Percentiles rank a stretch among this genome's conserved stretches.
These are phyloP conservation scores for Manis pentadactyla DNA, from an alignment of 2,797 vertebrate species.

Conservation along the genomic window DNA sequence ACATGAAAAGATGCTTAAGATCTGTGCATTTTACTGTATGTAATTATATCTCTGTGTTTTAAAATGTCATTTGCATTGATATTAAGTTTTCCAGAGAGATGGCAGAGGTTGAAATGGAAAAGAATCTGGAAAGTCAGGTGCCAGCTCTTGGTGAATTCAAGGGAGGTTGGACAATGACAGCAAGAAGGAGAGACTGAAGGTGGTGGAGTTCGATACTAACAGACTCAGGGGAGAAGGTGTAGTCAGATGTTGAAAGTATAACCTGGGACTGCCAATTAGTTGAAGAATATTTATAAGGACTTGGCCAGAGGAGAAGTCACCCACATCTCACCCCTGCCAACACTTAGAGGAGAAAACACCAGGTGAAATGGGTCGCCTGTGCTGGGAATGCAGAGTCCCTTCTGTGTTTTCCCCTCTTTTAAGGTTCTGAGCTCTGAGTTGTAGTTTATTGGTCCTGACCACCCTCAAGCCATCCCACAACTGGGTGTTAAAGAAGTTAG, in stretches of 20 bases:
- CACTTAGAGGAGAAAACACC: background rate
- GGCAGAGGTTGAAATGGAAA: background rate
- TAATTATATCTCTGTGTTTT: conserved; percentile 6
- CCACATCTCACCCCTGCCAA: background rate
- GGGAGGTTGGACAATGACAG: background rate
- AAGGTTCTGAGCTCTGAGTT: background rate
- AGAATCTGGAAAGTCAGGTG: background rate
- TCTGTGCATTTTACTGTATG: background rate
- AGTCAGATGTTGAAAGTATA: background rate
- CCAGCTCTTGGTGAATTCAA: background rate
- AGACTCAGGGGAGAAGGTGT: background rate
- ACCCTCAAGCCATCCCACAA: background rate
- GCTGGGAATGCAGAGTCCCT: background rate
- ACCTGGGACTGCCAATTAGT: background rate
- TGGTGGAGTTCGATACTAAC: background rate
- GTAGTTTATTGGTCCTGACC: background rate
- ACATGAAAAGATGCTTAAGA: background rate
- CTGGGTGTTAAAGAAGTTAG: background rate
- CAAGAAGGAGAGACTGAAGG: background rate
- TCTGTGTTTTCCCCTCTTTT: background rate
- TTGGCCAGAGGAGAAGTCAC: background rate
- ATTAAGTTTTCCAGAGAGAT: background rate
- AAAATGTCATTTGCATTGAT: conserved; percentile 1
- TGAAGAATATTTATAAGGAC: background rate
- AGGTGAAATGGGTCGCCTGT: background rate